These are phyloP conservation scores for Lacanobia wlatinum DNA, from an alignment of 2,888 invertebrate species.

Conservation along the genomic window DNA sequence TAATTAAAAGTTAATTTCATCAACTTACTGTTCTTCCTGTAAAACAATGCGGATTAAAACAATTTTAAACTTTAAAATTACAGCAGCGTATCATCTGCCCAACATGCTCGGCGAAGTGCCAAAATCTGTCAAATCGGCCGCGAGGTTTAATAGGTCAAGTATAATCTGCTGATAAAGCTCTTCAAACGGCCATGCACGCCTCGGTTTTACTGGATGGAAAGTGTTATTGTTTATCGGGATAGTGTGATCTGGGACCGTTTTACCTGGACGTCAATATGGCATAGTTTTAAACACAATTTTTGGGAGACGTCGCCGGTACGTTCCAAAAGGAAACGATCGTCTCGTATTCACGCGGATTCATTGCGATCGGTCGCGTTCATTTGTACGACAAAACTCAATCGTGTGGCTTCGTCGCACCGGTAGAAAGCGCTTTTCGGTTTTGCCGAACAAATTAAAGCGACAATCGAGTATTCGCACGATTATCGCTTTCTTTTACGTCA, in stretches of 20 bases:
- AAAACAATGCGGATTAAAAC: constrained; percentile 27
- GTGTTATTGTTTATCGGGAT: background rate
- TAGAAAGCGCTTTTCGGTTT: no score
- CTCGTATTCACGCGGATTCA: no score
- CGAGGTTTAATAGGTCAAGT: constrained; percentile 55
- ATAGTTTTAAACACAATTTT: background rate
- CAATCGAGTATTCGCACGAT: no score
- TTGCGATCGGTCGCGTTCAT: no score
- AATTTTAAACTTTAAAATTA: constrained; percentile 32
- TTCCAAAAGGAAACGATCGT: no score
- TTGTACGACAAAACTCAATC: no score
- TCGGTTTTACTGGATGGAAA: constrained; percentile 20
- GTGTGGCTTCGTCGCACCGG: no score
- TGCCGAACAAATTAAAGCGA: no score
- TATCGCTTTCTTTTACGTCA: no score
- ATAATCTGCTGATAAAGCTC: constrained; percentile 46
- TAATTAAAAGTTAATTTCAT: background rate
- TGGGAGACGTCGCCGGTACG: background rate
- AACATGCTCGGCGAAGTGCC: constrained; percentile 54
- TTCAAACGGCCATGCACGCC: constrained; percentile 40
- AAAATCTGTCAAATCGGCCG: constrained; percentile 44
- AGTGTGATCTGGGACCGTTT: background rate
- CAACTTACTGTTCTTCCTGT: constrained; percentile 33
- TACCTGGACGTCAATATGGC: background rate
- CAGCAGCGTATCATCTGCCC: constrained; percentile 12